Evolutionary conservation across 2,888 invertebrate genomes (phyloP), one percentile per base, ranked within the genome.

Genomic region (Temnothorax ravouxi): DNA sequence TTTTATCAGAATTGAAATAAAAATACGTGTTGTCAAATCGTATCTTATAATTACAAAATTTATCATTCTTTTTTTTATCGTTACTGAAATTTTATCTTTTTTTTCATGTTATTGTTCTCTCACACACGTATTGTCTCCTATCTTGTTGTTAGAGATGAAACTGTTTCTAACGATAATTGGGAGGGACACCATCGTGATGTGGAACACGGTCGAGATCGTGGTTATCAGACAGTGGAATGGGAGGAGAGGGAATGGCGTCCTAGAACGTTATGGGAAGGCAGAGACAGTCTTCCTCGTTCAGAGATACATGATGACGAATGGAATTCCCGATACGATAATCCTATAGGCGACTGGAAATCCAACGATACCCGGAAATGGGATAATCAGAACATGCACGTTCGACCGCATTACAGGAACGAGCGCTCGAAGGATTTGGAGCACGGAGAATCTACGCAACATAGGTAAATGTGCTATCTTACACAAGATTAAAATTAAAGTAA

Each of bases 261-360:
- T 13, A 91, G 94, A 67, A 84, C 93, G 0, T 88, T 94, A n/a
- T 95, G 95, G 95, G 95, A 95, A 81, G 88, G 59, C 15, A 90
- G 95, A 15, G 95, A 95, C 50, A 94, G 93, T 85, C 90, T 94
- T 44, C 94, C 94, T 15, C 91, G 93, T 3, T 93, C 94, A 3
- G 95, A 94, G 54, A 92, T 93, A 15, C 95, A 94, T 54, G 94
- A 95, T 2, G 95, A 95, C 74, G 94, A 95, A 11, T 94, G 95
- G 94, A 87, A 92, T 21, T 81, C 89, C 2, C 90, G 95, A 62
- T 95, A 94, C 77, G 95, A 95, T 47, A 93, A 91, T 89, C 91
- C 94, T 3, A 91, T 94, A 83, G 69, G 92, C 29, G 95, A 95
- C 41, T 95, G 95, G 95, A 95, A 95, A 75, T 87, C 93, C 34